A percentile compares a stretch with the other conserved stretches of the same genome.
Evolutionary conservation across 2,797 vertebrate genomes (phyloP).

Genomic region (Tinamus major): DNA sequence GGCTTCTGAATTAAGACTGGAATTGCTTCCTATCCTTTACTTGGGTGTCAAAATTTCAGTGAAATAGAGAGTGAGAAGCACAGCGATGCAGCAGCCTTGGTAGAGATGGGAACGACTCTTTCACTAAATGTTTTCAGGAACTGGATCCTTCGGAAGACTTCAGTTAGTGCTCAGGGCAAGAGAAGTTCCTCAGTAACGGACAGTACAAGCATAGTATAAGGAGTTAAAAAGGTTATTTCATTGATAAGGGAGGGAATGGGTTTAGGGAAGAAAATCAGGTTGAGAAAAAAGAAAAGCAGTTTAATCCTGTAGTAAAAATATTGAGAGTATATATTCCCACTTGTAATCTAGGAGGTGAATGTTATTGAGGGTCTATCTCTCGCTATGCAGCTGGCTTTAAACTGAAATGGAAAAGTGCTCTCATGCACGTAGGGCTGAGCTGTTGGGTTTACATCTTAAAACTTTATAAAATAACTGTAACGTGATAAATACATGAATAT

Average conservation of each 20-base stretch:
- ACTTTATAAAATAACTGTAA: neutral
- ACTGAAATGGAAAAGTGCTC: rapidly evolving
- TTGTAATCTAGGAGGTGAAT: neutral
- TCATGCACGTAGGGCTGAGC: rapidly evolving
- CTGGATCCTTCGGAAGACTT: neutral
- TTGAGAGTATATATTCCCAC: neutral
- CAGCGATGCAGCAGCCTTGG: neutral
- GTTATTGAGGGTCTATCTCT: neutral
- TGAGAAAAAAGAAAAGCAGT: neutral
- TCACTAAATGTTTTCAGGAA: neutral
- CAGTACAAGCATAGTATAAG: neutral
- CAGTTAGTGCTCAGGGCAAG: neutral
- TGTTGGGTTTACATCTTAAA: neutral
- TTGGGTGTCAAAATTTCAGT: neutral
- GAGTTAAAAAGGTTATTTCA: neutral
- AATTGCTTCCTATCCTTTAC: neutral
- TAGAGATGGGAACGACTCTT: rapidly evolving
- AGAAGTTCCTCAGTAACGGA: neutral
- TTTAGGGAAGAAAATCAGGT: neutral
- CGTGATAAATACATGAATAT: neutral
- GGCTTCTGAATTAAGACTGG: neutral
- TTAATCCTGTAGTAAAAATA: neutral
- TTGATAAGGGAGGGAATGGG: neutral
- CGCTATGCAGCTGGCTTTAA: neutral
- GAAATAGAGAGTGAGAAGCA: neutral